These are phyloP conservation scores for Clarias magur DNA, from an alignment of 2,113 vertebrate species.

Conservation along the genomic window DNA sequence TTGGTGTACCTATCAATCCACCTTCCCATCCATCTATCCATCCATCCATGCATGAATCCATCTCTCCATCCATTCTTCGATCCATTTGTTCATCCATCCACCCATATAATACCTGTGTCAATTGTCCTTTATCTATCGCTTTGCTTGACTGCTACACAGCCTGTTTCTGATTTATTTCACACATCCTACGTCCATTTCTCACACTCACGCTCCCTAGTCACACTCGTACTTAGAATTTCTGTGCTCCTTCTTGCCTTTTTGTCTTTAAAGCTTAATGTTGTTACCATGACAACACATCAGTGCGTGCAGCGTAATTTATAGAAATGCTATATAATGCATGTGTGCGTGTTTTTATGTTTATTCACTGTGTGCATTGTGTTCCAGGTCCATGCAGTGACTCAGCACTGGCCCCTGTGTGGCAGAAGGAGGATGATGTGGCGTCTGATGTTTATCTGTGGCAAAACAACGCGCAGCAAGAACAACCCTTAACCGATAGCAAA, in stretches of 20 bases:
- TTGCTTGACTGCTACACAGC: neutral
- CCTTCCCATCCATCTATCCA: neutral
- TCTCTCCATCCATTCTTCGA: neutral
- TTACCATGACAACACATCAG: neutral
- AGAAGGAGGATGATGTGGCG: slow-evolving; percentile 84
- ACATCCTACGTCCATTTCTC: slow-evolving; percentile 8
- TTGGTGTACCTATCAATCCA: no score
- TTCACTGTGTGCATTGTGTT: slow-evolving; percentile 35
- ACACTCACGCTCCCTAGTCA: neutral
- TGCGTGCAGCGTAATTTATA: neutral
- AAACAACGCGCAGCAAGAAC: slow-evolving; percentile 90
- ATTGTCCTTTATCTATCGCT: neutral
- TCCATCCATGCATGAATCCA: neutral
- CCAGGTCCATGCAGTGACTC: slow-evolving; percentile 90
- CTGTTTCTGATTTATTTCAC: slow-evolving; percentile 18
- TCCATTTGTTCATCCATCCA: neutral
- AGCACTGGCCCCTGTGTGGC: slow-evolving; percentile 92
- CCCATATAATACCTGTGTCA: no score
- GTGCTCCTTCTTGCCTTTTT: neutral
- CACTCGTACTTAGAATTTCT: neutral
- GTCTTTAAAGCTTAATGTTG: neutral
- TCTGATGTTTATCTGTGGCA: slow-evolving; percentile 96
- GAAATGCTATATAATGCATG: neutral
- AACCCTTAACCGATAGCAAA: slow-evolving; percentile 74
- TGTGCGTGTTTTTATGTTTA: neutral